These are phyloP conservation scores for Ferrisia virgata DNA, from an alignment of 2,888 invertebrate species.

Conservation along the genomic window DNA sequence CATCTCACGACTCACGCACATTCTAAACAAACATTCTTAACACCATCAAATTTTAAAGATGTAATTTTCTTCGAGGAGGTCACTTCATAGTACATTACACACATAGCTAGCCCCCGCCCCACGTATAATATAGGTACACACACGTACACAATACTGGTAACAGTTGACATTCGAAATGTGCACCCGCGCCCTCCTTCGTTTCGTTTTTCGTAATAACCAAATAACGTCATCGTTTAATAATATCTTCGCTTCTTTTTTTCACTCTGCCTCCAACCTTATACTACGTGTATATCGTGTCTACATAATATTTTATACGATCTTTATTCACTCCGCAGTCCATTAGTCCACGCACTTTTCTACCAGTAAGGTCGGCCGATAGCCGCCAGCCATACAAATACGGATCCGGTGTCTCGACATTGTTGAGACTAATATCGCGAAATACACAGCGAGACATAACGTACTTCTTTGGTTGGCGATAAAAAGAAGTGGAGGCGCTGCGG, in stretches of 20 bases:
- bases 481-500: not conserved
- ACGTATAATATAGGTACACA: not conserved
- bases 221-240: conserved; percentile 31
- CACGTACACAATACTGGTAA: too few species aligned
- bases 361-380: not conserved
- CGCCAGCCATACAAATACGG: not conserved
- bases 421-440: not conserved
- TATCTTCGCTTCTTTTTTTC: not conserved
- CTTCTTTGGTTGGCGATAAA: not conserved
- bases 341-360: conserved; percentile 12
- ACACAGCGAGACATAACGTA: not conserved
- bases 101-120: too few species aligned
- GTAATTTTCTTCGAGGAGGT: conserved; percentile 32
- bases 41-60: not conserved
- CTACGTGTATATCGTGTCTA: not conserved
- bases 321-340: not conserved
- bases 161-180: not conserved
- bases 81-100: too few species aligned
- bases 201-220: not conserved
- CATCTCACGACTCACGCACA: not conserved
- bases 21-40: not conserved
- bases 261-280: not conserved
- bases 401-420: not conserved
- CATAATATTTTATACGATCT: too few species aligned
- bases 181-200: not conserved